These are phyloP conservation scores for Pangasius macronema DNA, from an alignment of 2,797 vertebrate species.

Conservation along the genomic window DNA sequence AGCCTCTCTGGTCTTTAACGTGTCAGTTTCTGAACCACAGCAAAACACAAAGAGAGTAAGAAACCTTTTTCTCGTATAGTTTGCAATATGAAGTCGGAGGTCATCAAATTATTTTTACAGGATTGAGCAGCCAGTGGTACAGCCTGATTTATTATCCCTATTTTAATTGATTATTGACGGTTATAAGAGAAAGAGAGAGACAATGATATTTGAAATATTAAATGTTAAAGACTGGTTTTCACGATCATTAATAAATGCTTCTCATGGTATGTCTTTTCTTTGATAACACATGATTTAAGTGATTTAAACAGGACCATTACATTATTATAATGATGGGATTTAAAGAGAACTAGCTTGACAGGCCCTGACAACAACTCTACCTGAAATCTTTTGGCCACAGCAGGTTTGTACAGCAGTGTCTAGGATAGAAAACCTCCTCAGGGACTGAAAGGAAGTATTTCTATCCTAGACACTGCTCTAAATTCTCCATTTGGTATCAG, in stretches of 20 bases:
- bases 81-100: background rate
- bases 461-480: too few relatives aligned
- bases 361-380: background rate
- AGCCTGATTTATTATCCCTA: background rate
- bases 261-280: background rate
- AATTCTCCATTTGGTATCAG: background rate
- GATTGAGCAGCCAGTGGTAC: background rate
- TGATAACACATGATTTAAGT: background rate
- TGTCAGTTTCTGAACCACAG: background rate
- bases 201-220: background rate
- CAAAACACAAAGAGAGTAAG: background rate
- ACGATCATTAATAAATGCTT: background rate
- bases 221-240: background rate
- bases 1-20: background rate
- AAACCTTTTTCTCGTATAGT: background rate
- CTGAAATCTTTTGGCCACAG: background rate
- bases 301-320: background rate
- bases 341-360: background rate
- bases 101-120: background rate
- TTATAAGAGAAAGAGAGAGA: background rate
- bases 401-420: background rate
- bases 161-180: background rate
- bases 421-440: too few relatives aligned
- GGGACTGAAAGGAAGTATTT: background rate
- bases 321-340: background rate